phyloP scores from a whole-genome alignment of 2,113 vertebrate genomes.

The Odocoileus virginianus region DNA sequence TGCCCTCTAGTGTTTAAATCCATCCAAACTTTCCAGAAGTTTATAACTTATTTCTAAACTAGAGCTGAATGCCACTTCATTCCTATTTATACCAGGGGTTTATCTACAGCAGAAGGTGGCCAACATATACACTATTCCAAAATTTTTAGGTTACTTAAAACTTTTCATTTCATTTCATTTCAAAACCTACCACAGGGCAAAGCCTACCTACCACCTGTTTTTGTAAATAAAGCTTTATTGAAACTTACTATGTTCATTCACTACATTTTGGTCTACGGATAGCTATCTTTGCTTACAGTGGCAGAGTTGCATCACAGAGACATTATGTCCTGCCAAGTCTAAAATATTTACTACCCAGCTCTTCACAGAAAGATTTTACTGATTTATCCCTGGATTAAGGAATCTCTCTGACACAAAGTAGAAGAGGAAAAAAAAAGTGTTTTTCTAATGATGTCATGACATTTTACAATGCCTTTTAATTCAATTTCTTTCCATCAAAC shows the following conservation, averaged over 20 bases:
- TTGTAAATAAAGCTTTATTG: not conserved
- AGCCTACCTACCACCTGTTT: not conserved
- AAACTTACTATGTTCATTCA: not conserved
- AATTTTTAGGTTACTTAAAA: not conserved
- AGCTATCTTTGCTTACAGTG: not conserved
- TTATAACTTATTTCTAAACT: not conserved
- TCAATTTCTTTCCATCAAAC: not conserved
- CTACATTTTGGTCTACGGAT: not conserved
- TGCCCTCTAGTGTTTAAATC: constrained; percentile 79
- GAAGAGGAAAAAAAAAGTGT: not conserved
- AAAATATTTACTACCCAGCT: not conserved
- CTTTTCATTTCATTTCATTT: not conserved
- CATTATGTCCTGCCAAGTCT: not conserved
- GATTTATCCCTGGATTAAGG: not conserved
- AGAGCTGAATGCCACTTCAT: not conserved
- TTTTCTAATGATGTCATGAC: not conserved
- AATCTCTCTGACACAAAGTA: not conserved
- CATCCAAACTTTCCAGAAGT: not conserved
- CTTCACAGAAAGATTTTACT: not conserved
- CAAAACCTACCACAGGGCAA: not conserved
- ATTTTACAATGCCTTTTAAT: not conserved
- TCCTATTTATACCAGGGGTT: not conserved
- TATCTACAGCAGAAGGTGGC: not conserved
- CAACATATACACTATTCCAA: not conserved
- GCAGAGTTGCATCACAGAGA: not conserved